phyloP scores from a whole-genome alignment of 92 coral and sea anemone species.

The Heteractis magnifica region DNA sequence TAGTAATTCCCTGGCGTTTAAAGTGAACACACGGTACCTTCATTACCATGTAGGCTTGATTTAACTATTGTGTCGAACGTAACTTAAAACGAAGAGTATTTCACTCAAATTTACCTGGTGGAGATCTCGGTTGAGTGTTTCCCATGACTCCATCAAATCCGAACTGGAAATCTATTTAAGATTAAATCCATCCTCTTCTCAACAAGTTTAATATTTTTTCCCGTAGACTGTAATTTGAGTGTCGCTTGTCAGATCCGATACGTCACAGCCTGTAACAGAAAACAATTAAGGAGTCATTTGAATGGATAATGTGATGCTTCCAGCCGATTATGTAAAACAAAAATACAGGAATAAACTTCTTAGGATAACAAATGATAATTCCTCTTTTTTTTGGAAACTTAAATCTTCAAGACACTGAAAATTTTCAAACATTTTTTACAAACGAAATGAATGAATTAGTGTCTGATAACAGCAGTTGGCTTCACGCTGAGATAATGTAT shows the following conservation, averaged over 20 bases:
- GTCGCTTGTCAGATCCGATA: constrained; percentile 25
- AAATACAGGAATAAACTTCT: neutral
- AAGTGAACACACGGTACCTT: constrained; percentile 22
- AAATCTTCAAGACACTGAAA: neutral
- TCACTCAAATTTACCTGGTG: constrained; percentile 41
- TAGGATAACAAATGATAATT: neutral
- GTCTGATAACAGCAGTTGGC: neutral
- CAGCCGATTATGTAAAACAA: constrained; percentile 3
- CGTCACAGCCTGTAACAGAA: constrained; percentile 49
- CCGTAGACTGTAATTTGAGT: constrained; percentile 9
- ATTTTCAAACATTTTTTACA: neutral
- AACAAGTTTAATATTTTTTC: neutral
- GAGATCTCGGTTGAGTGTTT: constrained; percentile 53
- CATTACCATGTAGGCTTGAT: constrained; percentile 39
- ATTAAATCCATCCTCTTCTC: constrained; percentile 1
- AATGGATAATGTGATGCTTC: constrained; percentile 23
- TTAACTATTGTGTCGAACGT: constrained; percentile 7
- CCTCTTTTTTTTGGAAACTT: neutral
- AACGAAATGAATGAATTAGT: neutral
- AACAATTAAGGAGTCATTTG: constrained; percentile 40
- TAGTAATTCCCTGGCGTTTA: constrained; percentile 10
- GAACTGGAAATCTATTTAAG: constrained; percentile 3
- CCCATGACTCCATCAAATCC: constrained; percentile 43
- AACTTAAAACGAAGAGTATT: neutral
- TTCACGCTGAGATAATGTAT: neutral